phyloP scores from a whole-genome alignment of 2,113 vertebrate genomes.

The Etheostoma cragini region DNA sequence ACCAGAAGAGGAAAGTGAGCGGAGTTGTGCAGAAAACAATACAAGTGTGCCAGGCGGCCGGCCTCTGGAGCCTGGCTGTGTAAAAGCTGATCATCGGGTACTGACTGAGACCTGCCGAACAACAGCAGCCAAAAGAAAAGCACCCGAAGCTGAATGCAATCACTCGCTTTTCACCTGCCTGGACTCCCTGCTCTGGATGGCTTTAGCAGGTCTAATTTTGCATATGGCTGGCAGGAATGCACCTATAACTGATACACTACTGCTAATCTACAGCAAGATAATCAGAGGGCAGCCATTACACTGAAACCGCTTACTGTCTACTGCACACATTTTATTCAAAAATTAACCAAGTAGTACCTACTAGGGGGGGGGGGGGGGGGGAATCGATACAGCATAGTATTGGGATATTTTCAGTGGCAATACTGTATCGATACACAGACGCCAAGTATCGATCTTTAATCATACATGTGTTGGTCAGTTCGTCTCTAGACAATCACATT shows the following conservation, averaged over 20 bases:
- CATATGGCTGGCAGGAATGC: conserved; percentile 16
- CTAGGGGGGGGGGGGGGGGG: no score
- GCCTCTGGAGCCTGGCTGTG: conserved; percentile 49
- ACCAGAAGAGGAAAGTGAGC: conserved; percentile 46
- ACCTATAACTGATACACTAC: conserved; percentile 34
- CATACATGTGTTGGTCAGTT: no score
- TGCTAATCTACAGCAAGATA: conserved; percentile 46
- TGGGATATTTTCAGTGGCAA: no score
- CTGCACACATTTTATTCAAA: conserved; percentile 8
- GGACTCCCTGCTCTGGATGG: conserved; percentile 15
- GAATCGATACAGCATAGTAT: no score
- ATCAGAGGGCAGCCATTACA: conserved; percentile 44
- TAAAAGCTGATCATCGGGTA: conserved; percentile 55
- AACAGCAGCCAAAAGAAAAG: conserved; percentile 44
- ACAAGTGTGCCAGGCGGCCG: conserved; percentile 31
- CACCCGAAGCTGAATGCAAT: conserved; percentile 63
- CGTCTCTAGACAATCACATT: no score
- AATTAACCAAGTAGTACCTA: background rate
- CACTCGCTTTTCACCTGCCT: conserved; percentile 49
- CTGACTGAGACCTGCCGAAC: conserved; percentile 42
- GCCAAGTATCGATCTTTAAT: no score
- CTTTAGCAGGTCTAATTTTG: conserved; percentile 36
- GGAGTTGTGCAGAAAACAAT: conserved; percentile 28
- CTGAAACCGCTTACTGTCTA: conserved; percentile 14
- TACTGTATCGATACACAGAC: no score